Evolutionary conservation across 2,113 vertebrate species (phyloP), one percentile per base, ranked within the genome.

Genomic region (Tyto alba): DNA sequence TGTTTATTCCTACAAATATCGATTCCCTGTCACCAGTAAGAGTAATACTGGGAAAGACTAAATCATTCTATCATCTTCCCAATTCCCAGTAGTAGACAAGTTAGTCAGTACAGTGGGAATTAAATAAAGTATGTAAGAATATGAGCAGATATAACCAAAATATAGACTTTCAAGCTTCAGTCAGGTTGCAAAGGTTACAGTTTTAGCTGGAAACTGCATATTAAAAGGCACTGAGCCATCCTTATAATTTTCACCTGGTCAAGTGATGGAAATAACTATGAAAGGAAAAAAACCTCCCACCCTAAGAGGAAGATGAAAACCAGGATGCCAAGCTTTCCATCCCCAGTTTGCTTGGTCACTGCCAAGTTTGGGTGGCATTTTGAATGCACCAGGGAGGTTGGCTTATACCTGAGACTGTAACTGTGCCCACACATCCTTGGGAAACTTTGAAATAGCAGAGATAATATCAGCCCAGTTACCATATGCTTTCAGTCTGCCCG

Each of bases 401-500:
- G 38, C 21, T 89, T 73, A 41, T 62, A 85, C 91, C 93, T 94
- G 82, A 75, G 32, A 71, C 86, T 73, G 19, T 72, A 76, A 45
- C 43, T 34, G 38, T 89, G 74, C 93, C 84, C 89, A 94, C 91
- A 94, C 55, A 62, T 91, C 92, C 87, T 80, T 83, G 75, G 80
- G 80, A 77, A 96, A 78, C 72, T 89, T 92, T 68, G 92, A 89
- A 87, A 89, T 32, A 88, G 73, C 69, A 91, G 74, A 89, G 89
- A 82, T 92, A 95, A 94, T 96, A 81, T 93, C 94, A 96, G 81
- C 95, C 84, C 55, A 41, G 94, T 87, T 92, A 92, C 94, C 95
- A 94, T 93, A 94, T 95, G 95, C 92, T 97, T 95, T 95, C 94
- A 95, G 95, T 96, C 95, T 96, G 91, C 85, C 91, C 14, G 30